Evolutionary conservation across 1,140 invertebrate species (phyloP), one percentile per base, ranked within the genome.

Genomic region (Cherax quadricarinatus): DNA sequence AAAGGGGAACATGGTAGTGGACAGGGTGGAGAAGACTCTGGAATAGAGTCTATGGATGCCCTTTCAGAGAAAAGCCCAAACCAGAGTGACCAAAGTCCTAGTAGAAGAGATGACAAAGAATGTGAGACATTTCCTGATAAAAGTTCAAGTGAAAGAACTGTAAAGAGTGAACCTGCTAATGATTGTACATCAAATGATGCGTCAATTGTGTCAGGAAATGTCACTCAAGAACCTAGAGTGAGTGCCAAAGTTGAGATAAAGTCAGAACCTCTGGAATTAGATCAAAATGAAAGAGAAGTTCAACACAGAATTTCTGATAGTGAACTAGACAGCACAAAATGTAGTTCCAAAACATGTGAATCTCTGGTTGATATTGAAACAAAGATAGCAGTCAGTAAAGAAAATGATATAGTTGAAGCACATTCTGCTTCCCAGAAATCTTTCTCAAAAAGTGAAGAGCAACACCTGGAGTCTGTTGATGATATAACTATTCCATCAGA

Each of bases 1-100:
- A 93, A 94, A 75, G 94, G 94, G 21, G 94, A 95, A 89, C 94
- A 94, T 85, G 94, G 94, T 12, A 95, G 95, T 90, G 95, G 88
- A 7, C 93, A 94, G 78, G 93, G 93, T 92, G 98, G 98, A 41
- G 98, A 98, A 95, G 98, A 98, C 95, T 98, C 98, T 73, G 98
- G 98, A 3, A 98, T 98, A 30, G 98, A 98, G 94, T 98, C 97
- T 7, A 98, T 98, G 98, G 98, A 98, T 94, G 98, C 98, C 3
- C 95, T 98, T 5, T 98, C 98, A 48, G 98, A 98, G 94, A 98
- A 98, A 94, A 98, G 97, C 93, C 98, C 98, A 4, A 98, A 98
- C 94, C 98, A 98, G 94, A 97, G 96, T 53, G 96, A 96, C 79
- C 93, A 94, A 89, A 93, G 93, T 60, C 94, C 94, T 48, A 91